These are phyloP conservation scores for Sitta carolinensis DNA, from an alignment of 2,797 vertebrate species.

Conservation along the genomic window DNA sequence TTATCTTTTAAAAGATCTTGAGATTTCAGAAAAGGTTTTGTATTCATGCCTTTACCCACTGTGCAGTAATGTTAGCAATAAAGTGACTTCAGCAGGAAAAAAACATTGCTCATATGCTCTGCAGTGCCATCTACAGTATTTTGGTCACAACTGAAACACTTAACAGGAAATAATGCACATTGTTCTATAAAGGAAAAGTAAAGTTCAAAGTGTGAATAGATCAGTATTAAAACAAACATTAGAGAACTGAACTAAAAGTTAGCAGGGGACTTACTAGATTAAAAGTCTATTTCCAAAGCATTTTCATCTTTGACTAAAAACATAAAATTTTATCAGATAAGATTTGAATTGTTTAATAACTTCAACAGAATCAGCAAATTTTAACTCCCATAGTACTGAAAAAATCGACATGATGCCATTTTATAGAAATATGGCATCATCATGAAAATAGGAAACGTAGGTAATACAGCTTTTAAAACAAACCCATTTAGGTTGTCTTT, in stretches of 20 bases:
- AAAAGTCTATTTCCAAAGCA: neutral
- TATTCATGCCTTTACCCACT: neutral
- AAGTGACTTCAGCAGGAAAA: neutral
- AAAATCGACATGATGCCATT: neutral
- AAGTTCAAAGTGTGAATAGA: neutral
- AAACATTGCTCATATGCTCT: neutral
- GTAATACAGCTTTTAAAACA: neutral
- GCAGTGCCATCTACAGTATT: constrained; percentile 33
- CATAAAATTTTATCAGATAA: neutral
- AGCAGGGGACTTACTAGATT: neutral
- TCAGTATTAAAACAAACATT: neutral
- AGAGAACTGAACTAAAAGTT: neutral
- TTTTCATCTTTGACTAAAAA: neutral
- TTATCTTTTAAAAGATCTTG: neutral
- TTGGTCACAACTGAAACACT: neutral
- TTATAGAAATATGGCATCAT: neutral
- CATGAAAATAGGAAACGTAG: neutral
- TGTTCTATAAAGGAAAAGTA: neutral
- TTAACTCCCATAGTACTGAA: neutral
- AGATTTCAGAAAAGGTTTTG: neutral
- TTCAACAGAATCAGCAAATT: neutral
- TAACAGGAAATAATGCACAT: neutral
- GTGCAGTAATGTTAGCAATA: neutral
- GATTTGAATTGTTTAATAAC: neutral
- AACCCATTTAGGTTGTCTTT: neutral